phyloP scores from a whole-genome alignment of 2,113 vertebrate species.

The Nymphicus hollandicus region DNA sequence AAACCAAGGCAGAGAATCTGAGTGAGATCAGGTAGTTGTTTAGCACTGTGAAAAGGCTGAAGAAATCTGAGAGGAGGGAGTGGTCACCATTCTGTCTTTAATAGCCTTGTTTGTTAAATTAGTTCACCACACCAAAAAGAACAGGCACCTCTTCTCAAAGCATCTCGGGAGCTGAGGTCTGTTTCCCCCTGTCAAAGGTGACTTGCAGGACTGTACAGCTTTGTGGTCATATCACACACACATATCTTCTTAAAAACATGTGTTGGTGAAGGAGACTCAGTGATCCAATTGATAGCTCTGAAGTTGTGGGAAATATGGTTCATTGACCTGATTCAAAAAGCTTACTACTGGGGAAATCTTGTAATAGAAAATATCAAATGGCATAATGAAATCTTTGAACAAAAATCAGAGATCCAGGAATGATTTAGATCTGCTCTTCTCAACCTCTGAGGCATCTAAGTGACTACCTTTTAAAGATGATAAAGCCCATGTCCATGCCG shows the following conservation, averaged over 20 bases:
- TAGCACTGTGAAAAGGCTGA: not conserved
- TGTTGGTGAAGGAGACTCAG: not conserved
- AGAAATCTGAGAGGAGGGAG: not conserved
- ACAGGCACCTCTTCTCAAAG: not conserved
- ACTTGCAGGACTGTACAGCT: not conserved
- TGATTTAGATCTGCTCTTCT: not conserved
- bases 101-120: not conserved
- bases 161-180: not conserved
- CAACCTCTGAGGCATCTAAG: not conserved
- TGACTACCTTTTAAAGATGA: not conserved
- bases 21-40: not conserved
- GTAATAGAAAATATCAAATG: not conserved
- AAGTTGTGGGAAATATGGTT: not conserved
- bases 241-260: not conserved
- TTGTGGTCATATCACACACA: not conserved
- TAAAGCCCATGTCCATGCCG: rapidly evolving
- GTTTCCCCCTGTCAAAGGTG: not conserved
- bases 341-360: not conserved
- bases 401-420: not conserved
- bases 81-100: not conserved
- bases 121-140: not conserved
- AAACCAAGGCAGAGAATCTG: not conserved
- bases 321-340: not conserved
- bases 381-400: not conserved
- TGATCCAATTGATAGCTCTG: not conserved